These are phyloP conservation scores for Indicator indicator DNA, from an alignment of 2,113 vertebrate genomes.

Conservation along the genomic window DNA sequence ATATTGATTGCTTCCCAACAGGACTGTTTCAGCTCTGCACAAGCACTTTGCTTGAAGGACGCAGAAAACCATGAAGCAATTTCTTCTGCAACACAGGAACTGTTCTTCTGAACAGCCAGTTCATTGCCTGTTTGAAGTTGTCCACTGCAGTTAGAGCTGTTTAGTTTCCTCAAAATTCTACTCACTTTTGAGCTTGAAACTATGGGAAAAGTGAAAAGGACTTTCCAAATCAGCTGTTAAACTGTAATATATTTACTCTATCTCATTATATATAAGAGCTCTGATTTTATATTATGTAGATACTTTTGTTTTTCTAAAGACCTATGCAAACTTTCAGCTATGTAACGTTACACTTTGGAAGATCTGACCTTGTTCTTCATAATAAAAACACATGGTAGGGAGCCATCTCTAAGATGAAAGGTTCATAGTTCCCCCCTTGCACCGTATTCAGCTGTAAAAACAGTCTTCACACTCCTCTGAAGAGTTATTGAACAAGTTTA, in stretches of 20 bases:
- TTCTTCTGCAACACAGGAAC: not conserved
- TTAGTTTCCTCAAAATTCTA: not conserved
- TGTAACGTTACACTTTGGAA: not conserved
- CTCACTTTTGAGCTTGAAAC: not conserved
- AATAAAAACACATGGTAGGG: not conserved
- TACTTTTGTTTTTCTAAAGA: not conserved
- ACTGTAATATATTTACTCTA: not conserved
- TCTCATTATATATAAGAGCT: not conserved
- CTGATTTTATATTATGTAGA: not conserved
- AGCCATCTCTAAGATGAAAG: not conserved
- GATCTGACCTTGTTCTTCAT: not conserved
- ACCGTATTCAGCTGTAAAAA: not conserved
- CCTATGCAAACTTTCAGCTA: not conserved
- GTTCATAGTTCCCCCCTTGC: not conserved
- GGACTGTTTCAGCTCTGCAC: not conserved
- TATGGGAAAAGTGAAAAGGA: not conserved
- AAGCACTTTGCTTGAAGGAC: not conserved
- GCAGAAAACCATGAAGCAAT: not conserved
- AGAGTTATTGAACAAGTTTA: not conserved
- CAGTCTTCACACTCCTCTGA: not conserved
- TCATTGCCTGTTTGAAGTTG: not conserved
- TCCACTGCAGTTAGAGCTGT: rapidly evolving
- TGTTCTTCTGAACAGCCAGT: not conserved
- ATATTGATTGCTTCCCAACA: not conserved
- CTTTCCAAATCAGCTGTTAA: not conserved